Conservation (phyloP, 1,140 invertebrate species). For the Prorops nasuta region DNA sequence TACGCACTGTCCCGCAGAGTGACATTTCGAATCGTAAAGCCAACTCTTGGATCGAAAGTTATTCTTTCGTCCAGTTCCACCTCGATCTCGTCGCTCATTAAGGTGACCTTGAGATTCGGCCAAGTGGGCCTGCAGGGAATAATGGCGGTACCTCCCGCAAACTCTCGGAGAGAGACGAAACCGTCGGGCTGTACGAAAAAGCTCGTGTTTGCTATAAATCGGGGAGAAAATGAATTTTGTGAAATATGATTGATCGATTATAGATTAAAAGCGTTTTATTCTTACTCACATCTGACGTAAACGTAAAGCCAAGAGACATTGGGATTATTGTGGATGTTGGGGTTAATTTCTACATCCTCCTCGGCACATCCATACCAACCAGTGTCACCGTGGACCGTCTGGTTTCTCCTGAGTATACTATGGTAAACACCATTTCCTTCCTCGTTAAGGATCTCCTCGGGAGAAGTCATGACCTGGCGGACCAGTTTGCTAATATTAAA, state of each 20-base stretch:
- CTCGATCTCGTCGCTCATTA: slow-evolving; percentile 45
- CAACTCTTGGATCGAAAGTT: slow-evolving; percentile 62
- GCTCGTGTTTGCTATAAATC: slow-evolving; percentile 53
- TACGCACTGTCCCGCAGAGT: slow-evolving; percentile 44
- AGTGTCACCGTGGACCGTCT: slow-evolving; percentile 49
- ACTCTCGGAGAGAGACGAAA: slow-evolving; percentile 41
- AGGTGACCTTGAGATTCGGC: slow-evolving; percentile 61
- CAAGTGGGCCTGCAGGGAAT: slow-evolving; percentile 71
- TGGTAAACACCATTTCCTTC: background rate
- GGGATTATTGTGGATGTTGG: slow-evolving; percentile 29
- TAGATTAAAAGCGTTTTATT: background rate
- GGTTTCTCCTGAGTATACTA: slow-evolving; percentile 21
- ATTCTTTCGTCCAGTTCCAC: slow-evolving; percentile 36
- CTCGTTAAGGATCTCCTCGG: background rate
- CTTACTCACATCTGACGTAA: slow-evolving; percentile 64
- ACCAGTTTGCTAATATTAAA: background rate
- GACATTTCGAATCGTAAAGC: slow-evolving; percentile 57
- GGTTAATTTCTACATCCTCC: slow-evolving; percentile 36
- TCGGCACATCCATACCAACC: slow-evolving; percentile 64
- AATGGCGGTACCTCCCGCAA: slow-evolving; percentile 49
- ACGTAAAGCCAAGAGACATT: slow-evolving; percentile 61
- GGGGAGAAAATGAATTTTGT: no score
- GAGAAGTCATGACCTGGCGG: slow-evolving; percentile 25
- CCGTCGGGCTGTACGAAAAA: slow-evolving; percentile 54
- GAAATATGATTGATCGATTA: background rate